phyloP scores from a whole-genome alignment of 2,888 invertebrate species.

The Eristalis intricaria region DNA sequence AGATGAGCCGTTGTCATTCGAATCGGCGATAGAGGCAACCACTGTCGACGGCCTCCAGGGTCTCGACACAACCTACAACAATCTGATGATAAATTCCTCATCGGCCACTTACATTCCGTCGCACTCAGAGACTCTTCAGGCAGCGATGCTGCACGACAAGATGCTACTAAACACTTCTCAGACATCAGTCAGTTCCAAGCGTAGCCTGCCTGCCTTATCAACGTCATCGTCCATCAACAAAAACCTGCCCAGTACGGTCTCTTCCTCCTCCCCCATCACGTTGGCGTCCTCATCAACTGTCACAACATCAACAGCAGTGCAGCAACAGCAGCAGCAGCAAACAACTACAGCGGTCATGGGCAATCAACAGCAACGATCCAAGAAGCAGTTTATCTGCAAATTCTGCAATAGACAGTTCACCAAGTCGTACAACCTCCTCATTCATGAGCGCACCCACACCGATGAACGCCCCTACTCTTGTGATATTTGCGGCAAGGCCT shows the following conservation, averaged over 20 bases:
- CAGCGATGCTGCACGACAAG: conserved; percentile 80
- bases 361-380: conserved; percentile 85
- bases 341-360: conserved; percentile 73
- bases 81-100: conserved; percentile 87
- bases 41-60: conserved; percentile 75
- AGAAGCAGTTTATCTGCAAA: conserved; percentile 99
- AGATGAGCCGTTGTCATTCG: conserved; percentile 87
- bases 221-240: conserved; percentile 55
- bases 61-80: conserved; percentile 86
- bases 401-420: conserved; percentile 99
- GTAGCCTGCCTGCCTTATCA: conserved; percentile 52
- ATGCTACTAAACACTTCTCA: conserved; percentile 72
- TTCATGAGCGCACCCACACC: conserved; percentile 98
- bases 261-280: conserved; percentile 24
- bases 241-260: conserved; percentile 53
- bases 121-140: conserved; percentile 76
- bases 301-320: conserved; percentile 39
- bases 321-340: conserved; percentile 45
- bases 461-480: conserved; percentile 98
- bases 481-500: conserved; percentile 98
- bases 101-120: conserved; percentile 75
- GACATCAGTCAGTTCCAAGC: conserved; percentile 52
- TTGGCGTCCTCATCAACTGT: conserved; percentile 52
- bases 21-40: conserved; percentile 82
- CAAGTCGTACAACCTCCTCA: conserved; percentile 96